phyloP scores from a whole-genome alignment of 2,888 invertebrate genomes.

The Tenthredo amoena region DNA sequence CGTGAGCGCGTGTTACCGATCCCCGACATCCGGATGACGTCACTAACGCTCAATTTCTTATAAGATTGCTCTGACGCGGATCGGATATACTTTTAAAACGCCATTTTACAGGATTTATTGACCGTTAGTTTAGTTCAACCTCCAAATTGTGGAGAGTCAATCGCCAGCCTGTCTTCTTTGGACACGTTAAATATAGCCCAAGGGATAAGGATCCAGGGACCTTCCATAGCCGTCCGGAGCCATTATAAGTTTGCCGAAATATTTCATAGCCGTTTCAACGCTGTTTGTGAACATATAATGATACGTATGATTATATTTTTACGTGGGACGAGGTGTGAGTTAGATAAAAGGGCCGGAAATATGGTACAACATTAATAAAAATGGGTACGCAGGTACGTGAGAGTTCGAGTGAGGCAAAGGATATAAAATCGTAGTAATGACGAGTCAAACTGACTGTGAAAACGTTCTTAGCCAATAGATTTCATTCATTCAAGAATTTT shows the following conservation, averaged over 20 bases:
- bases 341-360: not conserved
- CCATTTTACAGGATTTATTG: slow-evolving; percentile 2
- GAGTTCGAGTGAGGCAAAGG: not conserved
- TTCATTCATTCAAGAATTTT: slow-evolving; percentile 25
- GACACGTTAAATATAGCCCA: not conserved
- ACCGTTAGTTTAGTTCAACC: not conserved
- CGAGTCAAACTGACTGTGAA: not conserved
- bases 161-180: not conserved
- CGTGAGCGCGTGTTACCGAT: slow-evolving; percentile 45
- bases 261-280: not conserved
- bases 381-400: not conserved
- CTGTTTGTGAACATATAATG: not conserved
- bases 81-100: not conserved
- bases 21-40: slow-evolving; percentile 47
- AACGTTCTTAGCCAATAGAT: not conserved
- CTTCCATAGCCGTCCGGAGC: not conserved
- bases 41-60: slow-evolving; percentile 31
- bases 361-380: not conserved
- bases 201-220: not conserved
- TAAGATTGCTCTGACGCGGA: not conserved
- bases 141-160: not conserved
- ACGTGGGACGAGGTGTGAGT: not conserved
- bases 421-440: not conserved
- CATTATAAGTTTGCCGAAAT: not conserved
- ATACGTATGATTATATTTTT: not conserved